These are phyloP conservation scores for Amphimedon queenslandica DNA, from an alignment of 37 sponge, comb jelly and placozoan genomes.

Conservation along the genomic window DNA sequence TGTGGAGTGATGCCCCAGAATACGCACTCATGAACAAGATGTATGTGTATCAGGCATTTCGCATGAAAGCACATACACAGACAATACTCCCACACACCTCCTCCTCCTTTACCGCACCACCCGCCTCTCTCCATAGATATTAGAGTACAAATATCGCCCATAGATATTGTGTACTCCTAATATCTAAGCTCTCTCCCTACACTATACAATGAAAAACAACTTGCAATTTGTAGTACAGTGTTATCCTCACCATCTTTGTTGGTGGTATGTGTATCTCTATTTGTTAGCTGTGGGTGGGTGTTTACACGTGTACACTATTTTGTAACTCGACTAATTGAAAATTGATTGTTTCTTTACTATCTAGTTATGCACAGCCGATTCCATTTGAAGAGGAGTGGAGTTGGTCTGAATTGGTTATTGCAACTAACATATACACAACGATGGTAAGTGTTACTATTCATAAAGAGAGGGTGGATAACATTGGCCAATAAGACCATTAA, in stretches of 20 bases:
- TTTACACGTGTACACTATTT: too few species aligned
- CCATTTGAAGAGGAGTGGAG: slow-evolving; percentile 66
- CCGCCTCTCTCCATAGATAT: too few species aligned
- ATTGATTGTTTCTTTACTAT: too few species aligned
- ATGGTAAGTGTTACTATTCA: slow-evolving; percentile 23
- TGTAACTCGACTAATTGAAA: too few species aligned
- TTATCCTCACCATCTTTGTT: too few species aligned
- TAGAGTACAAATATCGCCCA: too few species aligned
- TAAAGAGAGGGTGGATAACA: not conserved
- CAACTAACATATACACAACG: slow-evolving; percentile 37
- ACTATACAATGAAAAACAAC: too few species aligned
- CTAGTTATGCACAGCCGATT: slow-evolving; percentile 49
- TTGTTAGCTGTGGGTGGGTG: too few species aligned
- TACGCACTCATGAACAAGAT: slow-evolving; percentile 57
- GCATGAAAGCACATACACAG: not conserved
- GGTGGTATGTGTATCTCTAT: too few species aligned
- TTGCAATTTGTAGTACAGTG: too few species aligned
- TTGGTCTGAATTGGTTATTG: slow-evolving; percentile 3
- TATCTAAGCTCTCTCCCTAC: not conserved
- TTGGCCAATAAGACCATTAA: not conserved
- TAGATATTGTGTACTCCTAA: slow-evolving; percentile 1
- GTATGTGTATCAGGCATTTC: slow-evolving; percentile 12
- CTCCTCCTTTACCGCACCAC: too few species aligned
- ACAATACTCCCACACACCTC: too few species aligned
- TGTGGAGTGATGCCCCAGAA: slow-evolving; percentile 75